Evolutionary conservation across 1,140 invertebrate genomes (phyloP), one percentile per base, ranked within the genome.

Genomic region (Planococcus citri): DNA sequence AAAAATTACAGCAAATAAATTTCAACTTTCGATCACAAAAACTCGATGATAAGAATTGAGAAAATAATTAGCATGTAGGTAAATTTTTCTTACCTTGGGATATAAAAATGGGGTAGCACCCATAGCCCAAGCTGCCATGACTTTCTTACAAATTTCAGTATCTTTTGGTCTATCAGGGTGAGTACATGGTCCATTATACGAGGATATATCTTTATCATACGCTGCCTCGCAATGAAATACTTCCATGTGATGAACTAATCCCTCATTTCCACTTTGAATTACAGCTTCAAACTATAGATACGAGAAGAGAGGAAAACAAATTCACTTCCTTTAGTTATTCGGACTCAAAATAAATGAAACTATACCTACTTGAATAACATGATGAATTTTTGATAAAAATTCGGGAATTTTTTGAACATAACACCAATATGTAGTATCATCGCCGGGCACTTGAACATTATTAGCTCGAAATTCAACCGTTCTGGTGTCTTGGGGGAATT

Each of bases 401-500:
- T 85, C 77, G 0, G 88, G 87, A 21, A 99, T 76, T 74, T 87
- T 87, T 22, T 88, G 82, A 0, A 96, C 85, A 68, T 88, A 86
- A 76, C 96, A 99, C 94, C 95, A 98, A 77, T 99, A 99, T 0
- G 94, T 98, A 0, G 97, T 99, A 75, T 98, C 95, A 20, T 77
- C 80, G 10, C 79, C 80, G 0, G 96, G 95, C 1, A 99, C 86
- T 60, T 85, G 80, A 0, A 95, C 85, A 72, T 87, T 77, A 69
- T 86, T 78, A 6, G 83, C 80, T 0, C 81, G 78, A 33, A 92
- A 78, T 67, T 85, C 80, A 4, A 87, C 76, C 24, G 80, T 76
- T 75, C 83, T 80, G 0, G 84, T 78, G 38, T 85, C 78, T 0
- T 78, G 41, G 0, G 86, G 84, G 22, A 84, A 78, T 4, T 69